Base-by-base conservation (phyloP, 1,140 invertebrate genomes). In the Oreohelix idahoensis region DNA sequence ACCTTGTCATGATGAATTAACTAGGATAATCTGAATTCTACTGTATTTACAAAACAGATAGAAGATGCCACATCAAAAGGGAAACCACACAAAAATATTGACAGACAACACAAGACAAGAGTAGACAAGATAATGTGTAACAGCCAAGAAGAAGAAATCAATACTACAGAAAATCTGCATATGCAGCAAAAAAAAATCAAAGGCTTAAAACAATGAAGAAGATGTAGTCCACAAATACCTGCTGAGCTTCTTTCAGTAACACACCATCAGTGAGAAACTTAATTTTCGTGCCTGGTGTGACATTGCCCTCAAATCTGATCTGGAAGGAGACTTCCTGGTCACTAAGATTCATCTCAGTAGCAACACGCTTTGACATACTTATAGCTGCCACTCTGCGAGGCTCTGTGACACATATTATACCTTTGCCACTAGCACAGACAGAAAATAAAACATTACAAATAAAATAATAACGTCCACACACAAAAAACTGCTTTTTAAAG, bases 191-290 rank as follows among this genome's bases (percentile, higher is more conserved):
- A n/a, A 15, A 45, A 45, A 45, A 45, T 15, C 42, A 8, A 45
- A 8, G 42, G 15, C 42, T 45, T 8, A 45, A 45, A 45, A 45
- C 15, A n/a, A n/a, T n/a, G n/a, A n/a, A n/a, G 42, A 45, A 45
- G 42, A 45, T 58, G 15, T 15, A 15, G 1, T 58, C 5, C 53
- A 66, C 26, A 79, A 51, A 42, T 39, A 93, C 92, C 88, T 92
- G 90, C 86, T 94, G 93, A 69, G 95, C 91, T 90, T 95, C 95
- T 93, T 98, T 99, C 11, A 99, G 92, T 5, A 99, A 93, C 10
- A 99, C 98, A 93, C 98, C 98, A 93, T 99, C 98, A n/a, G 99
- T 99, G 98, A 99, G 99, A 91, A 99, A 99, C 92, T 99, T 99
- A 53, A 99, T 98, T 91, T 96, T 95, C 0, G 99, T 99, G 15